Conservation (phyloP, 2,113 vertebrate species). For the Geococcyx californianus region DNA sequence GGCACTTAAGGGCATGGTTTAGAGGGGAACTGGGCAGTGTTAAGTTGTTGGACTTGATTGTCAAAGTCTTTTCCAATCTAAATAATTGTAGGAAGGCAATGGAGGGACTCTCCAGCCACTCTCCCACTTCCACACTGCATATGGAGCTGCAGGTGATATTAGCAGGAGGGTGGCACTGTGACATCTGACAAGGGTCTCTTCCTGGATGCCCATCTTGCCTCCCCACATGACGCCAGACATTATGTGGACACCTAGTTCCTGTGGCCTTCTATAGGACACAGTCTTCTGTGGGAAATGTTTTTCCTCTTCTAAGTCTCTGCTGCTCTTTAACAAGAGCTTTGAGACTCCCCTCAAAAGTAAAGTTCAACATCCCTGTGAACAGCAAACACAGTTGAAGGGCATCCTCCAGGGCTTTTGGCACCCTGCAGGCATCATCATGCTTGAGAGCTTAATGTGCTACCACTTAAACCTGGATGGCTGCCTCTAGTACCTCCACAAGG, state of each 20-base stretch:
- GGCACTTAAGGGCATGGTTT: too few relatives aligned
- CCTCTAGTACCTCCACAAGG: not conserved
- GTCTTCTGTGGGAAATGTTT: not conserved
- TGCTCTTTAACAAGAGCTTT: not conserved
- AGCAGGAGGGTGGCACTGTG: not conserved
- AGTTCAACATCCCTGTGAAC: not conserved
- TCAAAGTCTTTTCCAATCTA: too few relatives aligned
- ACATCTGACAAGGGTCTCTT: not conserved
- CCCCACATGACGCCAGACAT: not conserved
- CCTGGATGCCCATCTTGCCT: not conserved
- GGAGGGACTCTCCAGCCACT: not conserved
- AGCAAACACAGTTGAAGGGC: not conserved
- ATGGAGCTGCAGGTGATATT: not conserved
- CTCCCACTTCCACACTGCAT: not conserved
- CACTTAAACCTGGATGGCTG: not conserved
- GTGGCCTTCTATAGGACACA: not conserved
- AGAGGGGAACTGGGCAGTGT: too few relatives aligned
- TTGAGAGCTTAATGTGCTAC: not conserved
- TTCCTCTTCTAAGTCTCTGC: not conserved
- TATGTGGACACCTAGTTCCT: not conserved
- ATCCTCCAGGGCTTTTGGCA: not conserved
- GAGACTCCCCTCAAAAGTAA: not conserved
- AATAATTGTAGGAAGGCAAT: not conserved
- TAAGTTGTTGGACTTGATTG: too few relatives aligned
- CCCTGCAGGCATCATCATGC: not conserved